Base-by-base conservation (phyloP, 2,113 vertebrate species). In the Lethenteron camtschaticum region DNA sequence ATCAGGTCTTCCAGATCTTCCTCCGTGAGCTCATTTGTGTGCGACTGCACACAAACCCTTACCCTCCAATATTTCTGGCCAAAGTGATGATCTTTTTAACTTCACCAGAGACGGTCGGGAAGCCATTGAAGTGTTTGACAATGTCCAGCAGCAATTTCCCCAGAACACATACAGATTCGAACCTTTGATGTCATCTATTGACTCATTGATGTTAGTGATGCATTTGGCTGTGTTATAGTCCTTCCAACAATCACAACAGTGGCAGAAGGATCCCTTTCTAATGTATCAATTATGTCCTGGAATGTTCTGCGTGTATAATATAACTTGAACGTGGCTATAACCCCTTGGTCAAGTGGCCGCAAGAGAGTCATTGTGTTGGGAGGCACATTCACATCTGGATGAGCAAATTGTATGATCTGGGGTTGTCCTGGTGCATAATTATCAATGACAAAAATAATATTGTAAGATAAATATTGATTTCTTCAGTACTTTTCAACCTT, bases 381-480 rank as follows among this genome's bases (percentile, higher is more conserved):
- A 66, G 63, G 63, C 10, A 66, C 63, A n/a, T 66, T 10, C 63
- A 66, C 63, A 66, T 66, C 24, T n/a, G 63, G 63, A 24, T 66
- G 63, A 66, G 63, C 63, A 66, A 66, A 66, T 24, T 66, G 63
- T 24, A 66, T n/a, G 10, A n/a, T 66, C 24, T 66, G n/a, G n/a
- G 63, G 63, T 9, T 66, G 63, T 9, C 63, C 63, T 66, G 63
- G 63, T 24, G 63, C 63, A 41, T 41, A 41, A 66, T 66, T 66
- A 66, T 66, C 63, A n/a, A 66, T 16, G 63, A 66, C 24, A 66
- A 66, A 10, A 16, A 66, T 9, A 66, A 66, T 24, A 2, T 66
- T 66, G 63, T 16, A 66, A 16, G 63, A n/a, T 16, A 66, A 24
- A 24, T 66, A n/a, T 24, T 66, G n/a, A n/a, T n/a, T 16, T 9